Conservation (phyloP, 2,888 invertebrate species). For the Scaptomyza caliginosa region DNA sequence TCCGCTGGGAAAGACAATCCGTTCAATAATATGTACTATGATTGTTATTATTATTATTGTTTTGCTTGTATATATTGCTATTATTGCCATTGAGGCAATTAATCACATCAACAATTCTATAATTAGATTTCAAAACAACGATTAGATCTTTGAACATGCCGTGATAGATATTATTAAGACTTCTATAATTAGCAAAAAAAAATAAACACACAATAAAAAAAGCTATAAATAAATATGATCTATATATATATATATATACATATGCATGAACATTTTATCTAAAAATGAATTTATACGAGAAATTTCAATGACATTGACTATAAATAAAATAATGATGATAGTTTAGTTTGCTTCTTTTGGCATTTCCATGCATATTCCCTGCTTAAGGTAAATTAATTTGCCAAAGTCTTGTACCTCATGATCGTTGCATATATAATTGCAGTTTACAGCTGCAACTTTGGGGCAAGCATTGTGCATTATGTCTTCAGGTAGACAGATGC, state of each 20-base stretch:
- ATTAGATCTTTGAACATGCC: conserved; percentile 27
- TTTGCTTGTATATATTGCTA: conserved; percentile 1
- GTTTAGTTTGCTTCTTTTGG: too few relatives aligned
- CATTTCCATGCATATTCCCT: conserved; percentile 4
- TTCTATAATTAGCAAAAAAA: conserved; percentile 7
- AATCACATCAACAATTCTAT: conserved; percentile 33
- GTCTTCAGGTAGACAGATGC: conserved; percentile 52
- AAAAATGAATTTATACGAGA: background rate
- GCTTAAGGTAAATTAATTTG: conserved; percentile 5
- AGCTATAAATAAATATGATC: conserved; percentile 14
- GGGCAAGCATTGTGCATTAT: conserved; percentile 15
- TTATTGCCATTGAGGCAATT: conserved; percentile 18
- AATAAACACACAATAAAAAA: conserved; percentile 1
- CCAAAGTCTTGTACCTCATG: conserved; percentile 1
- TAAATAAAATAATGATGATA: conserved; percentile 4
- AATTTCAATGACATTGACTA: conserved; percentile 14
- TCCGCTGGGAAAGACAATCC: conserved; percentile 2
- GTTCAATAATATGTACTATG: conserved; percentile 14
- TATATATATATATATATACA: too few relatives aligned
- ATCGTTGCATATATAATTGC: conserved; percentile 39
- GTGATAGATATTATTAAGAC: conserved; percentile 6
- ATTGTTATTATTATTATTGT: conserved; percentile 5
- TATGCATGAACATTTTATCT: background rate
- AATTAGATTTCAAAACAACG: conserved; percentile 19
- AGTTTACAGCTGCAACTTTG: conserved; percentile 43